Evolutionary conservation across 2,888 invertebrate genomes (phyloP), one percentile per base, ranked within the genome.

Genomic region (Smittia sp.): DNA sequence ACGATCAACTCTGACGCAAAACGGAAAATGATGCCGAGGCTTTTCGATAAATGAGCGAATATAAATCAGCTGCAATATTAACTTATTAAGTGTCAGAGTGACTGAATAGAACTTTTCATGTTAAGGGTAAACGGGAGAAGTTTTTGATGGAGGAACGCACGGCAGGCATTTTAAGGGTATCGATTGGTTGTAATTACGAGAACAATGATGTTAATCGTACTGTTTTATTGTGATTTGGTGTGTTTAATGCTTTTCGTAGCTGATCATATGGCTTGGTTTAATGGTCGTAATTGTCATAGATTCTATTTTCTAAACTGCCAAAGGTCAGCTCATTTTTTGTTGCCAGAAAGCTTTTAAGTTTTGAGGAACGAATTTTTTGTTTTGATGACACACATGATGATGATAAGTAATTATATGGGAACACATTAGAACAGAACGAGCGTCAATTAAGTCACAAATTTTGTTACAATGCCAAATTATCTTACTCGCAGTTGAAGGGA

Each of bases 81-180:
- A 46, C 6, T 46, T 46, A 46, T 46, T 6, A 46, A 46, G 11
- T 46, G 46, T 46, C 46, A 46, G 32, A 32, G 13, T 15, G 46
- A 46, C n/a, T 46, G 46, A 46, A 46, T 3, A 46, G 46, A 46
- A n/a, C 15, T 46, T 39, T 39, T 13, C 2, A 46, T 2, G 9
- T n/a, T 15, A 46, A 46, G 13, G 46, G 46, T n/a, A 11, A 46
- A 46, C 46, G 2, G 46, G 11, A n/a, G n/a, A 46, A 46, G n/a
- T 13, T 15, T 46, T 46, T 46, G 46, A 46, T 46, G 46, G 15
- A 11, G 13, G 46, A n/a, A 46, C 46, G 15, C 46, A 65, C 68
- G 68, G 68, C 68, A 68, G 68, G 68, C 68, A 68, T 68, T 41
- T 46, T 32, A 66, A n/a, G 58, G 20, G 39, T 63, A 68, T 46